Conservation (phyloP, 2,888 invertebrate genomes). For the Lycia hirtaria region DNA sequence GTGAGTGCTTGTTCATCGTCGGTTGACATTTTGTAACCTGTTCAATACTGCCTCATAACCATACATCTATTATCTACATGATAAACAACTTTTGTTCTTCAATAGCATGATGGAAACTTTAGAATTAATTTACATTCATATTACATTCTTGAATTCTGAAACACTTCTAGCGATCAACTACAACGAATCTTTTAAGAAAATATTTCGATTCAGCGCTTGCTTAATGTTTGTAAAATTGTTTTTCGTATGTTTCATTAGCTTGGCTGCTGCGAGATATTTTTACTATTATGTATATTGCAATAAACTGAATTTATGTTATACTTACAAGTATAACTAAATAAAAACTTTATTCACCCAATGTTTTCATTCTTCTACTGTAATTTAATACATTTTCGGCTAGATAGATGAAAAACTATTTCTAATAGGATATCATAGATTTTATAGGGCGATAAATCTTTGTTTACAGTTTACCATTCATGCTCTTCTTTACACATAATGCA, state of each 20-base stretch:
- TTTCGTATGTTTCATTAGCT: too few relatives aligned
- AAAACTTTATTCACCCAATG: too few relatives aligned
- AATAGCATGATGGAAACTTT: background rate
- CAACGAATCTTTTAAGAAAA: background rate
- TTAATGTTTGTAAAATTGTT: background rate
- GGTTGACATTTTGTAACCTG: constrained; percentile 23
- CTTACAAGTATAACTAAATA: too few relatives aligned
- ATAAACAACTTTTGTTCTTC: background rate
- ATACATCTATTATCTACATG: background rate
- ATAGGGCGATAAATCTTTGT: background rate
- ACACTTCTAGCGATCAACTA: constrained; percentile 1
- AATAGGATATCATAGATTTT: background rate
- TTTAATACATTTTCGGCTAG: too few relatives aligned
- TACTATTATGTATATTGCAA: too few relatives aligned
- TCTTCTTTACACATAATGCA: background rate
- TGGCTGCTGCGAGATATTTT: too few relatives aligned
- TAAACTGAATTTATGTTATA: too few relatives aligned
- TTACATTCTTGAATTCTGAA: too few relatives aligned
- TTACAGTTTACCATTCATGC: background rate
- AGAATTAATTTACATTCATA: background rate
- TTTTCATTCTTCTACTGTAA: too few relatives aligned
- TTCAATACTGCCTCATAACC: constrained; percentile 11
- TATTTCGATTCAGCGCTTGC: background rate
- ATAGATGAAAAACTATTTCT: background rate
- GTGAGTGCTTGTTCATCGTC: constrained; percentile 18